phyloP scores from a whole-genome alignment of 2,888 invertebrate species.

The Chydorus sphaericus region DNA sequence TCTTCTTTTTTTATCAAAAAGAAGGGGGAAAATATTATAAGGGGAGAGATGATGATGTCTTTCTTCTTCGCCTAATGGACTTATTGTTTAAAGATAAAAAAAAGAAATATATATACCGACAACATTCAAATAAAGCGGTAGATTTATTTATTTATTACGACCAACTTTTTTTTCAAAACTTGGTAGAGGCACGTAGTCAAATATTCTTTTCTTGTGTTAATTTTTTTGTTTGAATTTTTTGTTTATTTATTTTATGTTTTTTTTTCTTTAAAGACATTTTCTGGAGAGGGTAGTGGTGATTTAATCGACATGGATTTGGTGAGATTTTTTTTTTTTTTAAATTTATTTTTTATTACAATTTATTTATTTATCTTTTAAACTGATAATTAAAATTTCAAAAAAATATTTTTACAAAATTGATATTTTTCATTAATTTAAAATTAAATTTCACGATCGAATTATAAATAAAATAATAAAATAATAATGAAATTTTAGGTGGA shows the following conservation, averaged over 20 bases:
- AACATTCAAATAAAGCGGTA: too few species aligned
- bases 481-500: conserved; percentile 11
- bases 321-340: neutral
- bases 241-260: conserved; percentile 12
- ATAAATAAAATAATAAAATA: neutral
- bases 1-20: too few species aligned
- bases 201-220: neutral
- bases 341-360: conserved; percentile 11
- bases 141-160: neutral
- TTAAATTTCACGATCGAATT: neutral
- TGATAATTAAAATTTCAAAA: too few species aligned
- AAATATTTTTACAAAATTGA: neutral
- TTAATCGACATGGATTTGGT: conserved; percentile 4
- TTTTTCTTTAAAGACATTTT: conserved; percentile 5
- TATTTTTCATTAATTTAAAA: conserved; percentile 12
- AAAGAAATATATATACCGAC: too few species aligned
- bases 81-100: too few species aligned
- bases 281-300: neutral
- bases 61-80: too few species aligned
- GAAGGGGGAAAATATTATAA: too few species aligned
- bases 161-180: neutral
- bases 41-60: too few species aligned
- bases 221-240: conserved; percentile 4
- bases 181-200: neutral
- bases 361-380: neutral